These are phyloP conservation scores for Barbus barbus DNA, from an alignment of 2,113 vertebrate species.

Conservation along the genomic window DNA sequence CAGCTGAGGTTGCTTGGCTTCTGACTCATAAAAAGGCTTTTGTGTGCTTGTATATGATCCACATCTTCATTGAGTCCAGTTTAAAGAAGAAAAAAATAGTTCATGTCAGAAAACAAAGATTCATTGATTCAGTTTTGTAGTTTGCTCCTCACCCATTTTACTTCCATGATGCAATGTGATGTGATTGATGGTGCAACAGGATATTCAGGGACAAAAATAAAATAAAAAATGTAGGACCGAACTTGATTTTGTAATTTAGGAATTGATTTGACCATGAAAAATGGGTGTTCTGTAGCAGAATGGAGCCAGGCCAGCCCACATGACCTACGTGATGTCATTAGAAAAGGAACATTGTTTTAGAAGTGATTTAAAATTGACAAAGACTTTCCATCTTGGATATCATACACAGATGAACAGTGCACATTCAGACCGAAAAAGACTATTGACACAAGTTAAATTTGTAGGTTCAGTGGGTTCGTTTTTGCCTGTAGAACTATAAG, in stretches of 20 bases:
- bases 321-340: background rate
- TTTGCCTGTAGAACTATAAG: too few species aligned
- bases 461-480: background rate
- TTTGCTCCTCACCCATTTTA: background rate
- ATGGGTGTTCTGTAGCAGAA: background rate
- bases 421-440: background rate
- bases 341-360: background rate
- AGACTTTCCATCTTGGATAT: background rate
- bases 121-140: slow-evolving; percentile 9
- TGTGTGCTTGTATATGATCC: slow-evolving; percentile 7
- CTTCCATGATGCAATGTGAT: background rate
- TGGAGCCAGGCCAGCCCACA: background rate
- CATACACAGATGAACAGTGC: background rate
- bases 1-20: slow-evolving; percentile 4
- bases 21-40: background rate
- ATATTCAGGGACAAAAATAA: background rate
- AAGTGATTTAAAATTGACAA: background rate
- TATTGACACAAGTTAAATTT: background rate
- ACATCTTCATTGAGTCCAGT: background rate
- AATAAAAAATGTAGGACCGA: background rate
- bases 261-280: background rate
- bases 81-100: background rate
- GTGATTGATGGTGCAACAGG: background rate
- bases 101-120: background rate
- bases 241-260: background rate